Evolutionary conservation across 1,140 invertebrate genomes (phyloP).

Genomic region (Portunus trituberculatus): DNA sequence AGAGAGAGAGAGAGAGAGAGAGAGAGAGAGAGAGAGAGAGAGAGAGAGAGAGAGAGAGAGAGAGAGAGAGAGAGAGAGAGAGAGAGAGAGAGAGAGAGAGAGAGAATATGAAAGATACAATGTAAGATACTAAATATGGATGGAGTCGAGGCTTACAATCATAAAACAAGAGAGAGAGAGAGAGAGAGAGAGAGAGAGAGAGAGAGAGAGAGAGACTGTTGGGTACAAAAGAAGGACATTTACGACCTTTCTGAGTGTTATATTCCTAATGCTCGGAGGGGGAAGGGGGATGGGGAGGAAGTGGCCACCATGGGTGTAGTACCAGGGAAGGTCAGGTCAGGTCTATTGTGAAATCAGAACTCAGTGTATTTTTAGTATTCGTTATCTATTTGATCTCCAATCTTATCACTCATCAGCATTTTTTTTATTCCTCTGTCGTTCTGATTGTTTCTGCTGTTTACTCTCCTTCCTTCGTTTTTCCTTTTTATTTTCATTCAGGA

Average conservation of each 20-base stretch:
- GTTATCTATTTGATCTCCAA: neutral
- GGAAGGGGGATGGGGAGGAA: neutral
- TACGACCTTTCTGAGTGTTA: neutral
- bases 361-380: neutral
- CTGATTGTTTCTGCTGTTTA: neutral
- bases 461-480: neutral
- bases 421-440: neutral
- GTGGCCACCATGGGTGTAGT: neutral
- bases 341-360: neutral
- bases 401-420: neutral
- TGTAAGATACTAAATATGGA: too few species aligned
- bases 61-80: neutral
- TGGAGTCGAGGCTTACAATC: neutral
- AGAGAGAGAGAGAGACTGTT: neutral
- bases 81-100: neutral
- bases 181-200: neutral
- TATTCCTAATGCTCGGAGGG: neutral
- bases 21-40: neutral
- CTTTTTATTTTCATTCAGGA: too few species aligned
- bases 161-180: neutral
- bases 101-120: neutral
- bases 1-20: neutral
- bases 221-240: neutral
- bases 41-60: neutral
- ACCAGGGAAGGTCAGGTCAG: neutral